Evolutionary conservation across 2,888 invertebrate species (phyloP).

Genomic region (Zygaena filipendulae): DNA sequence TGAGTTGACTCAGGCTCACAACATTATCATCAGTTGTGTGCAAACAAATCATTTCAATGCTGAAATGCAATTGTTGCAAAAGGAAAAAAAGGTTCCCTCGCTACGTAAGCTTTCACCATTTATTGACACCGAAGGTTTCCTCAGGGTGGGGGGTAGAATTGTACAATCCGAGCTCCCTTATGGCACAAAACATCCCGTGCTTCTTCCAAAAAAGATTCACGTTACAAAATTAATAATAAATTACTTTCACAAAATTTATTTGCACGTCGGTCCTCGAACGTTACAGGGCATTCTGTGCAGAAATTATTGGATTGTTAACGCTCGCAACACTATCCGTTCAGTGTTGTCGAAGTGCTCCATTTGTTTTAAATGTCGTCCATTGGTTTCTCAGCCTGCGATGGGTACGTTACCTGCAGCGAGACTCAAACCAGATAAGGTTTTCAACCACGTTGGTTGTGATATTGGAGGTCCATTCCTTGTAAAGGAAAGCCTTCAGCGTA

Average conservation of each 20-base stretch:
- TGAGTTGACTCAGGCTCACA: background rate
- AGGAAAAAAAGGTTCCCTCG: background rate
- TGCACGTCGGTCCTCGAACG: constrained; percentile 5
- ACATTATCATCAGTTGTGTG: background rate
- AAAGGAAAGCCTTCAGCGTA: constrained; percentile 6
- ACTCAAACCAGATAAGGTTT: constrained; percentile 2
- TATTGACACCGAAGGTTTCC: constrained; percentile 4
- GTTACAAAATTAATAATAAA: constrained; percentile 4
- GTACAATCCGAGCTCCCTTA: constrained; percentile 6
- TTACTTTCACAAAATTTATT: constrained; percentile 3
- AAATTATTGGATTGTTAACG: constrained; percentile 4
- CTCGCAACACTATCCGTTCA: constrained; percentile 3
- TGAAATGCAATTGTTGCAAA: background rate
- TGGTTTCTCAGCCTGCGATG: constrained; percentile 2
- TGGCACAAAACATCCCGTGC: constrained; percentile 6
- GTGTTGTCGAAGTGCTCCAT: constrained; percentile 1
- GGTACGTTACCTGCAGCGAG: constrained; percentile 1
- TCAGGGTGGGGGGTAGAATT: constrained; percentile 13
- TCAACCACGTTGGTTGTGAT: constrained; percentile 5
- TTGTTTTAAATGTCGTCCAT: constrained; percentile 3
- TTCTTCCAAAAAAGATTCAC: constrained; percentile 9
- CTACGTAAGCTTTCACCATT: constrained; percentile 7
- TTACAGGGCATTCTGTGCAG: constrained; percentile 2
- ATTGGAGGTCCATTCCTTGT: constrained; percentile 6
- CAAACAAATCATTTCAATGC: constrained; percentile 1